Base-by-base conservation (phyloP, 2,797 vertebrate genomes). In the Sciurus carolinensis region DNA sequence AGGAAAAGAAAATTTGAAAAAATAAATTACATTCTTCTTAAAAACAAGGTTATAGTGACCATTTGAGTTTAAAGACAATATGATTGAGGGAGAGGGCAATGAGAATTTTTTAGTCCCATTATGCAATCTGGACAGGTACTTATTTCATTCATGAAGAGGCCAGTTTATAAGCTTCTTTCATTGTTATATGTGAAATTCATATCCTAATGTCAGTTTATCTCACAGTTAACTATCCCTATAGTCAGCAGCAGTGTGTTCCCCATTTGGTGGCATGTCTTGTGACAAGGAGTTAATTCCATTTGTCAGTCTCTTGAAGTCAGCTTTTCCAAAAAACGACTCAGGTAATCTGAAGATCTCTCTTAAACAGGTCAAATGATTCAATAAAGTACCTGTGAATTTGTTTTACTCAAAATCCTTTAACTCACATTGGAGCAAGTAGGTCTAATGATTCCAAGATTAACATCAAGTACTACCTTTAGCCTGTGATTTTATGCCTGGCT, bases 371-470 rank as follows among this genome's bases (percentile, higher is more conserved):
- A 94, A 95, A 79, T 89, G 17, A 95, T 12, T 95, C 87, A 72
- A 79, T 93, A 91, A 91, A 95, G 75, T 66, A 52, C 90, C 69
- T 76, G 18, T 79, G 47, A 72, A 95, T 39, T 90, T 42, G 33
- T 62, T 77, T 87, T 89, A 79, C 57, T 47, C 86, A 75, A 95
- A 88, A 83, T 91, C 9, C 7, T 91, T 95, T 94, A 93, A 87
- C 57, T 94, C 42, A 62, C 42, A 82, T 57, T 85, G 54, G 22
- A 42, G 39, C 69, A 87, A 86, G 36, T n/a, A 81, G 24, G 12
- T 89, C 88, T 95, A 97, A 96, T 39, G 86, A 93, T 77, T 80
- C 33, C 67, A 72, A 94, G 79, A 95, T 95, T 89, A 91, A 94
- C 83, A 96, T 94, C 28, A 86, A 92, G 33, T 1, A 33, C 30